Evolutionary conservation across 2,888 invertebrate species (phyloP).

Genomic region (Catocala fraxini): DNA sequence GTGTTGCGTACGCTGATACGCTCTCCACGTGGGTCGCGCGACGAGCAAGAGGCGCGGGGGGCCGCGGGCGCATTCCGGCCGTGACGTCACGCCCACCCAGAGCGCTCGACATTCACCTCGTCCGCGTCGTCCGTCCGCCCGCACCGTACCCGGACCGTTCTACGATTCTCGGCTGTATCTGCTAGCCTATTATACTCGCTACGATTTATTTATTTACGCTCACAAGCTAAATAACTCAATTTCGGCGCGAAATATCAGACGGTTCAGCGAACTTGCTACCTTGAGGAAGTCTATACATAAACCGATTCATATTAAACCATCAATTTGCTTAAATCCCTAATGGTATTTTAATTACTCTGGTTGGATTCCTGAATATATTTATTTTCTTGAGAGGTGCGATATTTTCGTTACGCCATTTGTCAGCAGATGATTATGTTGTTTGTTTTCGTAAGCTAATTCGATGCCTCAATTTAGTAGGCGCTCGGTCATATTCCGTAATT

Average conservation of each 20-base stretch:
- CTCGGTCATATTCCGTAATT: background rate
- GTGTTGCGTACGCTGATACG: conserved; percentile 75
- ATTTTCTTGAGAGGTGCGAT: conserved; percentile 24
- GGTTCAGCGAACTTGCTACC: conserved; percentile 48
- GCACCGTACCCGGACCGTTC: conserved; percentile 62
- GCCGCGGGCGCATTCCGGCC: conserved; percentile 83
- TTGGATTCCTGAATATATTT: conserved; percentile 45
- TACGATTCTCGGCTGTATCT: conserved; percentile 68
- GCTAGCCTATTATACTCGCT: conserved; percentile 75
- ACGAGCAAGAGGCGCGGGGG: conserved; percentile 51
- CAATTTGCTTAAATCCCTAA: conserved; percentile 63
- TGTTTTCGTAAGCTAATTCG: conserved; percentile 14
- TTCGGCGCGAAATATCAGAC: conserved; percentile 53
- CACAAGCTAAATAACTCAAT: conserved; percentile 60
- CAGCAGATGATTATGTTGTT: conserved; percentile 19
- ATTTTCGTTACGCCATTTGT: conserved; percentile 16
- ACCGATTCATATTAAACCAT: conserved; percentile 57
- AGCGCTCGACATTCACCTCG: conserved; percentile 83
- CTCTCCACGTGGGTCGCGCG: conserved; percentile 76
- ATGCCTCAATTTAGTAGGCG: background rate
- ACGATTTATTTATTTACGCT: conserved; percentile 73
- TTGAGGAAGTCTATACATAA: background rate
- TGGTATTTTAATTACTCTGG: conserved; percentile 60
- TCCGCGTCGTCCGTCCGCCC: conserved; percentile 71
- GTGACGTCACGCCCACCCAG: conserved; percentile 88